Conservation (phyloP, 1,140 invertebrate genomes). For the Sitobion miscanthi region DNA sequence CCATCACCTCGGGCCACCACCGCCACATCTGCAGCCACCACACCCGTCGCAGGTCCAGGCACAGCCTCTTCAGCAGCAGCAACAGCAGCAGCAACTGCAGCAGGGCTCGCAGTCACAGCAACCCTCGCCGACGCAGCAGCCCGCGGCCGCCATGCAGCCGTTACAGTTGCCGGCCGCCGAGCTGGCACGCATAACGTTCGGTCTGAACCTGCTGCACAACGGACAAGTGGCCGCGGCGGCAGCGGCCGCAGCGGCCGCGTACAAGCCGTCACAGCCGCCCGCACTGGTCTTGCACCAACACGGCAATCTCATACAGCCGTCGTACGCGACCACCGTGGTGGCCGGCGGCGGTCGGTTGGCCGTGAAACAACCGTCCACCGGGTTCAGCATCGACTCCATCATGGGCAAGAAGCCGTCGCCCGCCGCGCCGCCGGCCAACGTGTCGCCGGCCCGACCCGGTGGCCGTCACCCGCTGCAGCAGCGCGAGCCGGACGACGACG, state of each 20-base stretch:
- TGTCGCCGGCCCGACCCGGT: background rate
- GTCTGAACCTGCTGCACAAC: slow-evolving; percentile 62
- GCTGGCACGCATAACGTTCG: slow-evolving; percentile 64
- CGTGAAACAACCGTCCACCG: slow-evolving; percentile 62
- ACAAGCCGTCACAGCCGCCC: slow-evolving; percentile 64
- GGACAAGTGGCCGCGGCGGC: slow-evolving; percentile 64
- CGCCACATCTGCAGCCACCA: slow-evolving; percentile 63
- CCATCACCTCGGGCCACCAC: slow-evolving; percentile 61
- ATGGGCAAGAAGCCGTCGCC: slow-evolving; percentile 63
- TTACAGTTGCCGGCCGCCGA: slow-evolving; percentile 63
- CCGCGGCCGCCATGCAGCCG: slow-evolving; percentile 58
- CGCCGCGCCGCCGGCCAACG: background rate
- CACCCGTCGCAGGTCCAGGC: slow-evolving; percentile 54
- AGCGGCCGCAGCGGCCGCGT: slow-evolving; percentile 58
- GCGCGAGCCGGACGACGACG: slow-evolving; percentile 18
- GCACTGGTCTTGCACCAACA: slow-evolving; percentile 61
- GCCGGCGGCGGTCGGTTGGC: slow-evolving; percentile 49
- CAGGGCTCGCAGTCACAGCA: background rate
- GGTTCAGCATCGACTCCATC: slow-evolving; percentile 67
- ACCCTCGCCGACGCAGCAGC: slow-evolving; percentile 62
- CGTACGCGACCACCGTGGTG: slow-evolving; percentile 62
- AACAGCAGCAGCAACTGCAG: slow-evolving; percentile 58
- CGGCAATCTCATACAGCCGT: slow-evolving; percentile 62
- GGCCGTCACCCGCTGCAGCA: background rate
- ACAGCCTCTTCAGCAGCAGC: slow-evolving; percentile 56